phyloP scores from a whole-genome alignment of 2,113 vertebrate genomes.

The Cairina moschata region DNA sequence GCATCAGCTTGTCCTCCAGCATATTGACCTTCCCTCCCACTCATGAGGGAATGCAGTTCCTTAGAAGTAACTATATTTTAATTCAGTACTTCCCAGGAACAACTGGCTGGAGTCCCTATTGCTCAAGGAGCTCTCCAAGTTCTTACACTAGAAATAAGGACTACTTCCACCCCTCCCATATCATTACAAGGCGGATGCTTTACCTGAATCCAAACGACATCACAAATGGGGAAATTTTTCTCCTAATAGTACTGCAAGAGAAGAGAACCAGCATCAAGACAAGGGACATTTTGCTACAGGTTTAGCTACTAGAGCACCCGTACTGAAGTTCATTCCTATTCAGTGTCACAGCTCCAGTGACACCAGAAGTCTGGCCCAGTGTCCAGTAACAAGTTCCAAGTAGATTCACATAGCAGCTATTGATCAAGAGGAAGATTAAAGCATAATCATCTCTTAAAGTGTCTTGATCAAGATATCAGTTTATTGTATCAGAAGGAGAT shows the following conservation, averaged over 20 bases:
- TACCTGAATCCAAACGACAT: conserved; percentile 94
- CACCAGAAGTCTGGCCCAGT: not conserved
- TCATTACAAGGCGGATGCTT: conserved; percentile 40
- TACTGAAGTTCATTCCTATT: not conserved
- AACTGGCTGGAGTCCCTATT: not conserved
- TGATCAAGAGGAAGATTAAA: not conserved
- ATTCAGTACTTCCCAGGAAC: not conserved
- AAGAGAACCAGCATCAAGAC: conserved; percentile 14
- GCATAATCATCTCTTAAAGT: not conserved
- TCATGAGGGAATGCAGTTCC: not conserved
- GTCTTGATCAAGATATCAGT: not conserved
- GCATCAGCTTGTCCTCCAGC: not conserved
- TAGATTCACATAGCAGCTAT: not conserved
- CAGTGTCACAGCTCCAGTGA: not conserved
- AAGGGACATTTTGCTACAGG: not conserved
- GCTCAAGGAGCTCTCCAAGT: not conserved
- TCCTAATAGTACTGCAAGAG: conserved; percentile 76
- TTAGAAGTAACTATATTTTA: not conserved
- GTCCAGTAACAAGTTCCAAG: not conserved
- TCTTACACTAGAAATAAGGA: not conserved
- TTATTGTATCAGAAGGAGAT: not conserved
- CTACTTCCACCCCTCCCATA: not conserved
- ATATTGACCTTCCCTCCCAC: not conserved
- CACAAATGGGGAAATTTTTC: conserved; percentile 78
- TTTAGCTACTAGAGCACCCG: not conserved